These are phyloP conservation scores for Plebejus melissa DNA, from an alignment of 2,888 invertebrate genomes.

Conservation along the genomic window DNA sequence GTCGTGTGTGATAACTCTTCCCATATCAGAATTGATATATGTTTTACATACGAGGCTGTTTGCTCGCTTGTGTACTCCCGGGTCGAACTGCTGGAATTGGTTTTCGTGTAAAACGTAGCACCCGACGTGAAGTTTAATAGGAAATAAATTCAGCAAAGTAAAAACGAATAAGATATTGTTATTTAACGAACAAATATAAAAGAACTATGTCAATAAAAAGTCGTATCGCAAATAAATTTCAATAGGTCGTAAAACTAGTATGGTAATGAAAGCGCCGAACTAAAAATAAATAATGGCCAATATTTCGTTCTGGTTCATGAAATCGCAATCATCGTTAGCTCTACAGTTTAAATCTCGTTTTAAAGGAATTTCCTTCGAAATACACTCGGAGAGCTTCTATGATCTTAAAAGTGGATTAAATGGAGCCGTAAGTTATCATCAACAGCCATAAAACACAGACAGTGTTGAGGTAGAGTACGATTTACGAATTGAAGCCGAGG, in stretches of 20 bases:
- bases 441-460: constrained; percentile 44
- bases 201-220: constrained; percentile 27
- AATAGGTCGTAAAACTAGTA: constrained; percentile 30
- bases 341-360: constrained; percentile 32
- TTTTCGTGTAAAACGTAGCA: neutral
- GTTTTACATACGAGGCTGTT: constrained; percentile 27
- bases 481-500: constrained; percentile 40
- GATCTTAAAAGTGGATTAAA: constrained; percentile 43
- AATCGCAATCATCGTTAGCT: constrained; percentile 33
- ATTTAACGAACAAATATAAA: constrained; percentile 5
- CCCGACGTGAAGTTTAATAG: neutral
- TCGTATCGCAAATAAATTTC: constrained; percentile 27
- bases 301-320: constrained; percentile 33
- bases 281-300: constrained; percentile 34
- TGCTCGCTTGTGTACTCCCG: constrained; percentile 15
- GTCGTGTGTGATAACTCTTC: constrained; percentile 35
- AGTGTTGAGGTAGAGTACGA: constrained; percentile 42
- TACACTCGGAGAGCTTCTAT: constrained; percentile 38
- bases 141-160: neutral
- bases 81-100: neutral
- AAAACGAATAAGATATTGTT: neutral
- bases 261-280: constrained; percentile 32
- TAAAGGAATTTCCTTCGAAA: constrained; percentile 35
- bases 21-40: constrained; percentile 28
- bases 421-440: constrained; percentile 44